phyloP scores from a whole-genome alignment of 2,113 vertebrate species.

The Python bivittatus region DNA sequence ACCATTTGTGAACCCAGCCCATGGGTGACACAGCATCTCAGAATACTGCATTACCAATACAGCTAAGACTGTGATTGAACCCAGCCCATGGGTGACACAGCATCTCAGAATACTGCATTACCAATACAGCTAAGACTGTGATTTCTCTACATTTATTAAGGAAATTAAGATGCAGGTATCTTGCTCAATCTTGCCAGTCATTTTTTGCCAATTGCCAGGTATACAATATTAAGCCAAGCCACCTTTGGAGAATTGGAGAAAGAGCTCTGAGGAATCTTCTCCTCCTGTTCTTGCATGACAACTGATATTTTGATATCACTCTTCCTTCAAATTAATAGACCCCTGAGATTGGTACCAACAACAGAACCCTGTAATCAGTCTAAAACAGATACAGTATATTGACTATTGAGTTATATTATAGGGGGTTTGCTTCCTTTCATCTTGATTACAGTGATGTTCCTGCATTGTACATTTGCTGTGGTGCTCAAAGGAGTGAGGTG shows the following conservation, averaged over 20 bases:
- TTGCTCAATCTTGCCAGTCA: neutral
- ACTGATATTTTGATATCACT: neutral
- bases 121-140: conserved; percentile 1
- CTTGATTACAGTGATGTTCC: neutral
- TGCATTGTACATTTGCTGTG: neutral
- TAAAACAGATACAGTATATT: neutral
- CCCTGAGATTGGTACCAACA: neutral
- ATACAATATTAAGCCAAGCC: neutral
- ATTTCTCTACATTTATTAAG: conserved; percentile 38
- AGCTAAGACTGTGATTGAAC: conserved; percentile 17
- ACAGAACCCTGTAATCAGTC: conserved; percentile 3
- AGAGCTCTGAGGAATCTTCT: neutral
- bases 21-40: neutral
- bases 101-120: neutral
- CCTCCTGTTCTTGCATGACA: neutral
- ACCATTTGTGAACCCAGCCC: too few species aligned
- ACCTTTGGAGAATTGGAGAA: conserved; percentile 5
- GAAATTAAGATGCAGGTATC: conserved; percentile 1
- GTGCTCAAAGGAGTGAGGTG: neutral
- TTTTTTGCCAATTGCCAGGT: neutral
- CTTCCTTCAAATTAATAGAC: conserved; percentile 6
- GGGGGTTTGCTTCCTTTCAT: neutral
- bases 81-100: neutral
- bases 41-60: neutral
- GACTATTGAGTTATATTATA: neutral